Base-by-base conservation (phyloP, 2,888 invertebrate genomes). In the Julus scanicus region DNA sequence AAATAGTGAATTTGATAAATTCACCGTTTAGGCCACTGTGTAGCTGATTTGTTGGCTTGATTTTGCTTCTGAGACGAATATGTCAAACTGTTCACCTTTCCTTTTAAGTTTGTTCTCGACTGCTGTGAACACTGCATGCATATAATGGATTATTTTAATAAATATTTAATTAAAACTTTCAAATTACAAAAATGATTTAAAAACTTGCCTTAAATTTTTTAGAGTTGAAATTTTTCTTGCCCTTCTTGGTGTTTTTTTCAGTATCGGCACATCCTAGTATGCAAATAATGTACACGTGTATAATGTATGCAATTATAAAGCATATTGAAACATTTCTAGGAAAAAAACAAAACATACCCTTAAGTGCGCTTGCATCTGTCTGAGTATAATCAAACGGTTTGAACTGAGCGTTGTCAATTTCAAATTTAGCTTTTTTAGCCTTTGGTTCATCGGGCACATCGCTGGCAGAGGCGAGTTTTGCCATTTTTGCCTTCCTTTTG, bases 351-450 rank as follows among this genome's bases (percentile, higher is more conserved):
- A 57, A n/a, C n/a, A 29, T 71, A 71, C 71, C 71, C 29, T 71
- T 6, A 71, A 71, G 84, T n/a, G 48, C 84, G 8, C 13, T 88
- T 13, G 53, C 57, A 86, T 86, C 57, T 29, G 44, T 84, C 83
- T 88, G 40, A 17, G 37, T 84, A 29, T 88, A 88, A 84, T 88
- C 88, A 48, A 88, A 88, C 48, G 88, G 88, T n/a, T 15, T 84
- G 20, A 88, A 88, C 17, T 88, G 20, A 37, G 17, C 20, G 15
- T 84, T 49, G 20, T 48, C 49, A 0, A 40, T 20, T 17, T 83
- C 84, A 2, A 71, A 13, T 71, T 87, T 87, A 8, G 2, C 13
- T 71, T 71, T 71, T 17, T 53, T 86, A 20, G 8, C 5, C 17
- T 15, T 85, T 20, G 44, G 44, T 40, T 85, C 85, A 20, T 29